Base-by-base conservation (phyloP, 2,797 vertebrate genomes). In the Cyclura pinguis region DNA sequence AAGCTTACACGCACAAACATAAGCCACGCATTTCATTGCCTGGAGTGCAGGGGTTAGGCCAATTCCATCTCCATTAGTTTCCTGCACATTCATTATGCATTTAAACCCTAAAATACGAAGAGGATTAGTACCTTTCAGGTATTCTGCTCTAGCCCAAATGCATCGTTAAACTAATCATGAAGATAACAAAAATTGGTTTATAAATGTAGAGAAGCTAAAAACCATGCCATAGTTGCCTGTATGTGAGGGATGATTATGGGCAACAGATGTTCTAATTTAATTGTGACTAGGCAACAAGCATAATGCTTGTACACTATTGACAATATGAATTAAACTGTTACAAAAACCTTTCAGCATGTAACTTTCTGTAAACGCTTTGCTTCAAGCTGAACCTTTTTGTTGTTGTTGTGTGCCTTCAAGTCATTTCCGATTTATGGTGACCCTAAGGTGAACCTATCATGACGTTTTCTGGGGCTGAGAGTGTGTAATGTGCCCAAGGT, bases 221-320 rank as follows among this genome's bases (percentile, higher is more conserved):
- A 95, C 72, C 87, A 69, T 69, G 12, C 90, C 91, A 80, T 91
- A 94, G 93, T 92, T 93, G 86, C 93, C 90, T 92, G 84, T 89
- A 93, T 89, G 90, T 94, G 95, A 94, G 0, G 0, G 91, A 92
- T 93, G 93, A 93, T 95, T 96, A 93, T 93, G 91, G 59, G 80
- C 87, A 94, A 89, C 91, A 96, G 93, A 94, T 95, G 95, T 95
- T 95, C 94, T 94, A 94, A 92, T 95, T 95, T 95, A 93, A 95
- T 95, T 95, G 88, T 93, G 93, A 89, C 94, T 92, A 42, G 67
- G 94, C 95, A 91, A 95, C 94, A 94, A 95, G 89, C 90, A 78
- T 67, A 93, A 91, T 91, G 81, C 89, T 89, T 55, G 50, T 74
- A 84, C 91, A 93, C 89, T 93, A 88, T 90, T 93, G 50, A 94